Evolutionary conservation across 2,888 invertebrate species (phyloP).

Genomic region (Spisula subtruncata): DNA sequence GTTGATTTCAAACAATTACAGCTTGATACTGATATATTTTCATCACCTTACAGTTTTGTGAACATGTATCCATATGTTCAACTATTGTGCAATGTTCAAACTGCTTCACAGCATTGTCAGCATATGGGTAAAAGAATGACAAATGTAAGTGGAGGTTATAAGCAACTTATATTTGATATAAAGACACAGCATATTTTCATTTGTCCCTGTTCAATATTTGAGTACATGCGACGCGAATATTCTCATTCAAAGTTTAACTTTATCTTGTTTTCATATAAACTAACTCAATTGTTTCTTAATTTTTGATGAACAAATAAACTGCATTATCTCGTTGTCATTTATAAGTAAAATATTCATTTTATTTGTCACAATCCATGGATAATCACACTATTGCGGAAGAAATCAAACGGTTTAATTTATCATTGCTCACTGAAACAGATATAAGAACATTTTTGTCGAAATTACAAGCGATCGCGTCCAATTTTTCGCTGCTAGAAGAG

Average conservation of each 20-base stretch:
- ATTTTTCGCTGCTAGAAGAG: slow-evolving; percentile 5
- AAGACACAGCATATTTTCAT: neutral
- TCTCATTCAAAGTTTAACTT: slow-evolving; percentile 3
- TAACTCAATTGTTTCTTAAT: slow-evolving; percentile 2
- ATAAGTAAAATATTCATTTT: too few relatives aligned
- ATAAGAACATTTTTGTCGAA: neutral
- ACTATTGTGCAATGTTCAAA: neutral
- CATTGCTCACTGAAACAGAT: neutral
- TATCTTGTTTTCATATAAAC: slow-evolving; percentile 7
- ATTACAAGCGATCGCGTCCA: neutral
- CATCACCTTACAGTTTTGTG: neutral
- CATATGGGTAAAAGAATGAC: slow-evolving; percentile 8
- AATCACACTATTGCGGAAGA: too few relatives aligned
- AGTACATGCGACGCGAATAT: neutral
- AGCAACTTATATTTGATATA: slow-evolving; percentile 5
- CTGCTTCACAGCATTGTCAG: neutral
- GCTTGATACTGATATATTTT: neutral
- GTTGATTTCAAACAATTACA: neutral
- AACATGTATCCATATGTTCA: neutral
- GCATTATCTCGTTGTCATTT: too few relatives aligned
- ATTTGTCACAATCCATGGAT: too few relatives aligned
- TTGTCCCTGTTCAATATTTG: slow-evolving; percentile 14
- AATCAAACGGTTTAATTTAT: neutral
- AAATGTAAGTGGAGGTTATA: slow-evolving; percentile 21
- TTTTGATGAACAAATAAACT: neutral